phyloP scores from a whole-genome alignment of 2,888 invertebrate genomes.

The Amphipoea oculea region DNA sequence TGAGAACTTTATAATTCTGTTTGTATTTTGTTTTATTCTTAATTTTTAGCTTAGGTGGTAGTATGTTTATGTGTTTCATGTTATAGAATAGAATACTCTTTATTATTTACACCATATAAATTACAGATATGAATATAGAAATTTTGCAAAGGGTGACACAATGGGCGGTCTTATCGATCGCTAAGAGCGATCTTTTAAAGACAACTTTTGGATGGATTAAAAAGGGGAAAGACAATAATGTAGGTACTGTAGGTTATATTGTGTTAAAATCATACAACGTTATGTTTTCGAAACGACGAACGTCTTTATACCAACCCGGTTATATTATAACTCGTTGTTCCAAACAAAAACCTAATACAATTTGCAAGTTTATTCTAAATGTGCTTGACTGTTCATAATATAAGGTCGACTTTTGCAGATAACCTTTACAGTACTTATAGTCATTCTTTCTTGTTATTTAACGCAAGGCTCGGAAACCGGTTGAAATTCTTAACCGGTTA shows the following conservation, averaged over 20 bases:
- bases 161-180: too few species aligned
- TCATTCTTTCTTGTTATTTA: background rate
- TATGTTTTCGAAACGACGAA: background rate
- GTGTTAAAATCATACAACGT: background rate
- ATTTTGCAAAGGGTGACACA: too few species aligned
- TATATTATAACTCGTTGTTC: background rate
- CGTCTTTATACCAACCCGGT: background rate
- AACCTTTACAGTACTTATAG: background rate
- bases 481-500: too few species aligned
- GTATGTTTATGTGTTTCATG: background rate
- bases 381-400: background rate
- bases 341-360: background rate
- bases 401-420: background rate
- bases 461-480: too few species aligned
- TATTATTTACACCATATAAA: too few species aligned
- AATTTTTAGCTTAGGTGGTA: background rate
- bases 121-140: too few species aligned
- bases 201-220: too few species aligned
- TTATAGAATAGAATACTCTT: background rate
- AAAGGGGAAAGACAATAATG: too few species aligned
- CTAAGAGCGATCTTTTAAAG: too few species aligned
- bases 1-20: constrained; percentile 34
- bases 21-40: constrained; percentile 15
- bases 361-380: background rate
- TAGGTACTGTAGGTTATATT: background rate